Percentiles rank a stretch among this genome's conserved stretches.
Evolutionary conservation across 2,113 vertebrate species (phyloP).

Genomic region (Leucopsar rothschildi): DNA sequence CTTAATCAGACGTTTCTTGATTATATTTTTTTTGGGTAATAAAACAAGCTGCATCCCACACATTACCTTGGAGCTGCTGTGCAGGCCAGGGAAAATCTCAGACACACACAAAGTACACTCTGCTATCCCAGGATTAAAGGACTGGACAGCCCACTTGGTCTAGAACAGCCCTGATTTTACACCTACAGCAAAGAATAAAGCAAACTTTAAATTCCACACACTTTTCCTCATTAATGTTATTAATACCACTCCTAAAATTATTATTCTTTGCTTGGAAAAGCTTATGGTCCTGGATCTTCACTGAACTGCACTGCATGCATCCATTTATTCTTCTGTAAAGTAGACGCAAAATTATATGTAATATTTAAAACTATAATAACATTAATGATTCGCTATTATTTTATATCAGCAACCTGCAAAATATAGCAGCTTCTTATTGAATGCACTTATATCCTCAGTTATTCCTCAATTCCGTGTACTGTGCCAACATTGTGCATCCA

Average conservation of each 20-base stretch:
- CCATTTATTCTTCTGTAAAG: background rate
- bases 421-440: background rate
- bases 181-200: background rate
- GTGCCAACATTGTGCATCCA: background rate
- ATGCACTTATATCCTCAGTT: background rate
- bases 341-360: background rate
- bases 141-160: background rate
- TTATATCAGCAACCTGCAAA: background rate
- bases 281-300: background rate
- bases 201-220: fast-evolving
- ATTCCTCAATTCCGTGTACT: background rate
- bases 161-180: background rate
- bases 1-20: slow-evolving; percentile 57
- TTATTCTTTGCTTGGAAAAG: background rate
- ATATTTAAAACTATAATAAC: background rate
- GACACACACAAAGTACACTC: background rate
- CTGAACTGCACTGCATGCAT: background rate
- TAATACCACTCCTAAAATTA: background rate
- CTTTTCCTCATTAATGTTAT: background rate
- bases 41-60: slow-evolving; percentile 29
- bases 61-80: background rate
- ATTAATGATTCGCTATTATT: background rate
- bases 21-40: background rate
- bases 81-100: background rate
- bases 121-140: background rate